phyloP scores from a whole-genome alignment of 2,888 invertebrate species.

The Drosophila falleni region DNA sequence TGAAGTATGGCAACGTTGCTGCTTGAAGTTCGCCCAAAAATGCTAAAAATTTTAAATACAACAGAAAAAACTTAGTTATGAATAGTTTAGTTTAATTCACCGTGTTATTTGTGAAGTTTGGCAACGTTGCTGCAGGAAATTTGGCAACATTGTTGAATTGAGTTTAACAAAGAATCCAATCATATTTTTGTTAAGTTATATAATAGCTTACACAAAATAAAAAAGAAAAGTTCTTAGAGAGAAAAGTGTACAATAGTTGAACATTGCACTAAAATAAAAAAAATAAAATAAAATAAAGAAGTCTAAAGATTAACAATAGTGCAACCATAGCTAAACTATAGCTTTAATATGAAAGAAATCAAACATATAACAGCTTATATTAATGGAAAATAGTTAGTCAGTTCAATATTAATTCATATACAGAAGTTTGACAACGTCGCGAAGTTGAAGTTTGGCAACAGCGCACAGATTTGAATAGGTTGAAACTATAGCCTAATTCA shows the following conservation, averaged over 20 bases:
- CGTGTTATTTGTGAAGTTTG: neutral
- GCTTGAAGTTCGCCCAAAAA: constrained; percentile 4
- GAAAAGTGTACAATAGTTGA: neutral
- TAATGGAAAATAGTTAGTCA: neutral
- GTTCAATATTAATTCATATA: neutral
- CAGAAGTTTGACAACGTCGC: constrained; percentile 3
- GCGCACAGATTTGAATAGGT: constrained; percentile 27
- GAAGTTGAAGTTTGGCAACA: constrained; percentile 31
- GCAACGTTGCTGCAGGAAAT: neutral
- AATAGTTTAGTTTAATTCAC: neutral
- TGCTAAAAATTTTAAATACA: neutral
- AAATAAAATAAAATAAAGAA: constrained; percentile 2
- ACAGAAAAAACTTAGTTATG: neutral
- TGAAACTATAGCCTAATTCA: constrained; percentile 27
- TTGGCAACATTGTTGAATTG: too few species aligned
- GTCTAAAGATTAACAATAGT: constrained; percentile 41
- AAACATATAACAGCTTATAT: neutral
- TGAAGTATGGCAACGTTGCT: constrained; percentile 37
- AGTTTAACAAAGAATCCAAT: too few species aligned
- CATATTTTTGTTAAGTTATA: too few species aligned
- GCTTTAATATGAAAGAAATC: constrained; percentile 10
- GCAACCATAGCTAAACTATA: neutral
- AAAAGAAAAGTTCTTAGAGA: too few species aligned
- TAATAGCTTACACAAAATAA: too few species aligned
- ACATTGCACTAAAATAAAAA: neutral